Conservation (phyloP, 2,888 invertebrate genomes). For the Papilio demoleus region DNA sequence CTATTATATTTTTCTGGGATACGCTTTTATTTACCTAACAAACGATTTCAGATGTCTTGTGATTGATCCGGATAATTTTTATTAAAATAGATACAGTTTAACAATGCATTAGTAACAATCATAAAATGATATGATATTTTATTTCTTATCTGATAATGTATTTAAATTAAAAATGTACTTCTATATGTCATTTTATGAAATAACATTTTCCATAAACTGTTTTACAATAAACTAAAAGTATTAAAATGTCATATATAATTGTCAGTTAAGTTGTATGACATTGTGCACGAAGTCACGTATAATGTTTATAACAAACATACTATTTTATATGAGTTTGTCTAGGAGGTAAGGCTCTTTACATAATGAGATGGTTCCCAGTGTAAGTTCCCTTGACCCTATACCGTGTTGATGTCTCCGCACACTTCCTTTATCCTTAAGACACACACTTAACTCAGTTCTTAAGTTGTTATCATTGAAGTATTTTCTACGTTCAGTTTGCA, state of each 20-base stretch:
- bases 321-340: constrained; percentile 23
- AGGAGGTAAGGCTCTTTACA: constrained; percentile 12
- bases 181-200: too few species aligned
- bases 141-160: too few species aligned
- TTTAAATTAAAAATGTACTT: too few species aligned
- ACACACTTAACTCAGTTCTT: neutral
- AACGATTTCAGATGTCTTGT: too few species aligned
- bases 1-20: too few species aligned
- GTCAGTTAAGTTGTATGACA: neutral
- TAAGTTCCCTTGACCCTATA: neutral
- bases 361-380: constrained; percentile 23
- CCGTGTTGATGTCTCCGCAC: constrained; percentile 5
- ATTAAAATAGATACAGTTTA: too few species aligned
- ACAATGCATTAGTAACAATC: too few species aligned
- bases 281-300: neutral
- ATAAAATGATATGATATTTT: too few species aligned
- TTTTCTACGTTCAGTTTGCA: too few species aligned
- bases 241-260: neutral
- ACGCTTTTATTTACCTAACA: too few species aligned
- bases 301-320: constrained; percentile 3
- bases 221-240: neutral
- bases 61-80: too few species aligned
- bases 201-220: neutral
- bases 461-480: neutral
- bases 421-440: constrained; percentile 1